phyloP scores from a whole-genome alignment of 2,888 invertebrate species.

The Campopleginae sp. region DNA sequence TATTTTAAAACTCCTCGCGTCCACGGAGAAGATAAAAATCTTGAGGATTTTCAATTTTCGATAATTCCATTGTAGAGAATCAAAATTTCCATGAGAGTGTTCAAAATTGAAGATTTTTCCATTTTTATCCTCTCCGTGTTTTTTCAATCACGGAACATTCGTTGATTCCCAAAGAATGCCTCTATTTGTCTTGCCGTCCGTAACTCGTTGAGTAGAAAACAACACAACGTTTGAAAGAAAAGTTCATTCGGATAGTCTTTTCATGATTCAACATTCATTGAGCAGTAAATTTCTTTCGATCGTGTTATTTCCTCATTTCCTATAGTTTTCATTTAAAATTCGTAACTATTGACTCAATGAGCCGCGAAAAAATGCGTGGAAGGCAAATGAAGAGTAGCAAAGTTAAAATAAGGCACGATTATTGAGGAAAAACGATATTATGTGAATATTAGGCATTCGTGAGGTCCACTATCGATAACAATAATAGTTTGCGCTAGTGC shows the following conservation, averaged over 20 bases:
- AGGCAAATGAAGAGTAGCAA: constrained; percentile 23
- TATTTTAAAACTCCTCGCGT: background rate
- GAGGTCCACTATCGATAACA: constrained; percentile 69
- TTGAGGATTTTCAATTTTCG: too few species aligned
- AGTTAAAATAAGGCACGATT: constrained; percentile 16
- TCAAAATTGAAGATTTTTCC: too few species aligned
- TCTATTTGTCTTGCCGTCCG: constrained; percentile 22
- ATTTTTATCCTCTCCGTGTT: background rate
- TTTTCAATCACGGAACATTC: background rate
- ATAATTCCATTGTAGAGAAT: too few species aligned
- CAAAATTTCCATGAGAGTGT: too few species aligned
- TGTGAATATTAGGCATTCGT: constrained; percentile 65
- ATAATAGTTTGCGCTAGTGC: constrained; percentile 66
- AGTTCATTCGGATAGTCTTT: background rate
- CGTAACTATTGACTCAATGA: background rate
- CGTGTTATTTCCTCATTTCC: background rate
- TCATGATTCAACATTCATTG: background rate
- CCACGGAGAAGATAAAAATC: too few species aligned
- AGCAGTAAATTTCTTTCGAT: background rate
- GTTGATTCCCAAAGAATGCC: background rate
- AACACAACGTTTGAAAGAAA: background rate
- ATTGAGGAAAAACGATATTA: constrained; percentile 42
- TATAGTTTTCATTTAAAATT: background rate
- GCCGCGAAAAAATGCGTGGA: constrained; percentile 3
- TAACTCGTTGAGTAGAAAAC: constrained; percentile 33